phyloP scores from a whole-genome alignment of 2,888 invertebrate genomes.

The Timandra comae region DNA sequence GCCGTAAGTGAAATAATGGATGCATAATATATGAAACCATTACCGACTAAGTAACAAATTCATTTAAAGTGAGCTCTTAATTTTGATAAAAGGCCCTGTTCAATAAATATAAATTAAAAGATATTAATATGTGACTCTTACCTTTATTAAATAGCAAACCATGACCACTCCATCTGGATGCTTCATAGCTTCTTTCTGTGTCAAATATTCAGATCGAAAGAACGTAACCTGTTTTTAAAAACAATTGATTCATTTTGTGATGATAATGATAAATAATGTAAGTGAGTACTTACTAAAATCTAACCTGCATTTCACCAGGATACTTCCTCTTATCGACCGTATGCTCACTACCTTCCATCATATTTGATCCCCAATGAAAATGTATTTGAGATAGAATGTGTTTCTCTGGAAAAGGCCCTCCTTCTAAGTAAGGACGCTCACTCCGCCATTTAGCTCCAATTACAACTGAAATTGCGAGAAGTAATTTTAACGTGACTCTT shows the following conservation, averaged over 20 bases:
- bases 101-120: no score
- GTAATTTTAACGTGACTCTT: no score
- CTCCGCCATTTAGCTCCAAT: conserved; percentile 79
- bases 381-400: conserved; percentile 81
- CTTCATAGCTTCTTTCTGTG: conserved; percentile 77
- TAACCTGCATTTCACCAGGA: conserved; percentile 80
- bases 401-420: conserved; percentile 77
- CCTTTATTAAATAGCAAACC: conserved; percentile 78
- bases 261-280: no score
- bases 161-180: conserved; percentile 77
- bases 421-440: conserved; percentile 76
- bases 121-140: no score
- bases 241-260: background rate
- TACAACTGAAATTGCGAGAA: no score
- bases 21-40: no score
- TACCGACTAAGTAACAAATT: no score
- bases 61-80: no score
- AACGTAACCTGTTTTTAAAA: conserved; percentile 45
- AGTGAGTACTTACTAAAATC: no score
- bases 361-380: conserved; percentile 81
- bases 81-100: no score
- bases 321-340: conserved; percentile 68
- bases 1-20: no score
- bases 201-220: conserved; percentile 78
- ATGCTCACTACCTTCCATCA: conserved; percentile 81